A percentile compares a stretch with the other conserved stretches of the same genome.
Conservation (phyloP, 2,113 vertebrate species). For the Heliornis fulica region DNA sequence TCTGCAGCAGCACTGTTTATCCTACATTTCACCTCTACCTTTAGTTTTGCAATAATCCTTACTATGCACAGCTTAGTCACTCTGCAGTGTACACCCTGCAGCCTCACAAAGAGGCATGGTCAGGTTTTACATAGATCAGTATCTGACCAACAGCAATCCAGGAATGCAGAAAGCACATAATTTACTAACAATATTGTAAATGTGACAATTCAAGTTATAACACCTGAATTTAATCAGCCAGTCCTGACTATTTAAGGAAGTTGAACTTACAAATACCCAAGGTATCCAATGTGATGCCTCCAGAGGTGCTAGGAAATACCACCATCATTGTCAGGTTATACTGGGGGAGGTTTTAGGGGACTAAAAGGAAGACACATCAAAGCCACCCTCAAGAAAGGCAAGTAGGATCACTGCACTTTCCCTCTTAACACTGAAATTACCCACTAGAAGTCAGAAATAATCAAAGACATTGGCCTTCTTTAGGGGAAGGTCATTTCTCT, state of each 20-base stretch:
- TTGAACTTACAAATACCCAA: neutral
- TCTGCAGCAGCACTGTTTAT: neutral
- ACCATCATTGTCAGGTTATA: neutral
- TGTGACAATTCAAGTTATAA: neutral
- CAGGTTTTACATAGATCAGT: neutral
- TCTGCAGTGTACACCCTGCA: neutral
- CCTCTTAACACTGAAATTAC: neutral
- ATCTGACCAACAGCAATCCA: neutral
- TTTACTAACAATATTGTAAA: neutral
- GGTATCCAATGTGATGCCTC: rapidly evolving
- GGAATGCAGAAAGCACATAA: neutral
- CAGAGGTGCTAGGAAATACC: neutral
- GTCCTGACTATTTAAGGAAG: neutral
- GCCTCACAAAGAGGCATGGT: neutral
- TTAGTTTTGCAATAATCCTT: neutral
- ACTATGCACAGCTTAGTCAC: neutral
- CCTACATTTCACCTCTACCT: neutral
- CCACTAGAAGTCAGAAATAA: neutral
- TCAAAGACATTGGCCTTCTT: neutral
- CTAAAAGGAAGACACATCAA: neutral
- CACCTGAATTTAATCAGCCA: neutral
- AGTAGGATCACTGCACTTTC: neutral
- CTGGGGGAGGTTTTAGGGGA: neutral
- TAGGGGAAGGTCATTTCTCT: neutral
- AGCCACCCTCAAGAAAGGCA: neutral